Conservation (phyloP, 2,113 vertebrate genomes). For the Columba livia region DNA sequence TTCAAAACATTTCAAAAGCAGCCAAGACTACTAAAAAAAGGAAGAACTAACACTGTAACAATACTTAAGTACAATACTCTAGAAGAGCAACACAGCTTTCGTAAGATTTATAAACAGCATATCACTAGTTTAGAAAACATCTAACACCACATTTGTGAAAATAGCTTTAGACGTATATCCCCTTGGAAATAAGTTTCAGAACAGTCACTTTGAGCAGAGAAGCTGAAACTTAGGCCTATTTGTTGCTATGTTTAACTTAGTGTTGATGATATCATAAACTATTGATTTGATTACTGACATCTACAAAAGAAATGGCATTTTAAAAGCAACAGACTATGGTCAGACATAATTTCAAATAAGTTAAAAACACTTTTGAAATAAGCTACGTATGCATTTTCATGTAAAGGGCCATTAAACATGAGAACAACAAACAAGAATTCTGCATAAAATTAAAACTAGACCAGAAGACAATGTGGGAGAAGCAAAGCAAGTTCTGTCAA, state of each 20-base stretch:
- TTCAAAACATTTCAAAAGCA: slow-evolving; percentile 59
- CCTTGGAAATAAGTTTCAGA: slow-evolving; percentile 34
- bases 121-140: slow-evolving; percentile 63
- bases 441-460: neutral
- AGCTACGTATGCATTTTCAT: neutral
- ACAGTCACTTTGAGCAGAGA: slow-evolving; percentile 28
- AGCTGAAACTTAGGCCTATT: neutral
- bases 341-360: neutral
- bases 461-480: neutral
- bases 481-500: neutral
- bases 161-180: slow-evolving; percentile 37
- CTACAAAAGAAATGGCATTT: neutral
- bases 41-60: slow-evolving; percentile 33
- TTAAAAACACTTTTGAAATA: neutral
- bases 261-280: slow-evolving; percentile 4
- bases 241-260: slow-evolving; percentile 34
- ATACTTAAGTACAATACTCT: slow-evolving; percentile 50
- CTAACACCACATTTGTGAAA: slow-evolving; percentile 42
- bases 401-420: neutral
- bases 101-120: slow-evolving; percentile 59
- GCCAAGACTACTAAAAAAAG: slow-evolving; percentile 30
- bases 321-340: neutral
- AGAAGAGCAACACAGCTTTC: slow-evolving; percentile 39
- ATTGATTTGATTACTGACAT: neutral
- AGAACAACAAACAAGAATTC: neutral